Percentiles rank a stretch among this genome's conserved stretches.
These are phyloP conservation scores for Schizopygopsis pylzovi DNA, from an alignment of 2,797 vertebrate genomes.

Conservation along the genomic window DNA sequence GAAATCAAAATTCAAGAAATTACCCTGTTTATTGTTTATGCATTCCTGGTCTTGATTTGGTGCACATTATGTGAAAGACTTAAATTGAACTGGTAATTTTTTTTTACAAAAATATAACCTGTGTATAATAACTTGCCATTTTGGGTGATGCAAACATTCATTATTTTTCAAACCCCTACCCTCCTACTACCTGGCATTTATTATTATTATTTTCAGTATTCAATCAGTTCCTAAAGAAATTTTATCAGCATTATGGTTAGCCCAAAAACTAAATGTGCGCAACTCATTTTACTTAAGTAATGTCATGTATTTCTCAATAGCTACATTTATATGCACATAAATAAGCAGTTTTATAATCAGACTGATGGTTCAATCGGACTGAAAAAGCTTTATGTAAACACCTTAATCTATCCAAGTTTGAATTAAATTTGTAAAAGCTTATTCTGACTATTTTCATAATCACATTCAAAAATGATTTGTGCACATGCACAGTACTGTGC, in stretches of 20 bases:
- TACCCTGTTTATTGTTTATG: background rate
- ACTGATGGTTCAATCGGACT: background rate
- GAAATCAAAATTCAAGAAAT: constrained; percentile 19
- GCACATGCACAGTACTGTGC: background rate
- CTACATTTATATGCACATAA: background rate
- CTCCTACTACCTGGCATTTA: background rate
- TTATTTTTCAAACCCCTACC: background rate
- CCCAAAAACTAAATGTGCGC: background rate
- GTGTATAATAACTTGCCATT: no score
- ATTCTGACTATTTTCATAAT: background rate
- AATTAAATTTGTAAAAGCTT: background rate
- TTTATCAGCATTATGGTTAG: background rate
- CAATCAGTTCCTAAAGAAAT: background rate
- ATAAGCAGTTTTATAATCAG: background rate
- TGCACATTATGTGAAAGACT: background rate
- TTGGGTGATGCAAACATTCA: background rate
- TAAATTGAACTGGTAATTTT: background rate
- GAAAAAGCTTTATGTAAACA: background rate
- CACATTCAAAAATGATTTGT: background rate
- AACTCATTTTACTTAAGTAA: background rate
- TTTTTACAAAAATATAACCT: background rate
- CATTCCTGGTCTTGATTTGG: background rate
- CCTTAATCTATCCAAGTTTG: no score
- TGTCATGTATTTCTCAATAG: background rate
- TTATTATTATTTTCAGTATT: no score